Base-by-base conservation (phyloP, 2,888 invertebrate species). In the Epistrophe grossulariae region DNA sequence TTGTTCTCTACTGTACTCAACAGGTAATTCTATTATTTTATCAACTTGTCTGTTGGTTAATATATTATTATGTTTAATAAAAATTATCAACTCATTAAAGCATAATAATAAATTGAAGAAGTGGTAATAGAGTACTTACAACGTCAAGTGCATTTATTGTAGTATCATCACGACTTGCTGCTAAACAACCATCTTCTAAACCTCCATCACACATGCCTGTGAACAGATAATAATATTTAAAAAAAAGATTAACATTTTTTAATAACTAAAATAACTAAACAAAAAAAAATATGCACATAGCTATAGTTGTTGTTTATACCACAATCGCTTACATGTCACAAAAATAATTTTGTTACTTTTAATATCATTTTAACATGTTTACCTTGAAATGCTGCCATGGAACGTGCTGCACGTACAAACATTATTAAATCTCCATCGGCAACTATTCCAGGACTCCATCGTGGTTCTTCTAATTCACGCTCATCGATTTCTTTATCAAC, bases 201-300 rank as follows among this genome's bases (percentile, higher is more conserved):
- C 99, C 99, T 88, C 98, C 98, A 94, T 99, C 98, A 95, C 99
- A 99, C 98, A 99, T 98, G 90, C 99, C 98, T 90, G 79, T 57
- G 71, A 70, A 48, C 52, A 31, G 62, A 73, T 72, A 72, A 73
- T 72, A 72, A 48, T 55, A 50, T 38, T 15, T 38, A 38, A 59
- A 28, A 28, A 9, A 45, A 40, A 57, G 13, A 59, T 40, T 59
- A 19, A 64, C 45, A 88, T 68, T 50, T 68, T 50, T 50, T 68
- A 38, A 68, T 35, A 88, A 68, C 62, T 64, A 78, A n/a, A 64
- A 24, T 24, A 24, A 24, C 24, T n/a, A 82, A 57, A 31, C 7
- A 35, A 88, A 57, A 38, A 62, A 8, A 45, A 17, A 4, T 48
- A 48, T 45, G 45, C 76, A 35, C 9, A 48, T 48, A 78, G 24